phyloP scores from a whole-genome alignment of 1,140 invertebrate genomes.

The Myzus persicae region DNA sequence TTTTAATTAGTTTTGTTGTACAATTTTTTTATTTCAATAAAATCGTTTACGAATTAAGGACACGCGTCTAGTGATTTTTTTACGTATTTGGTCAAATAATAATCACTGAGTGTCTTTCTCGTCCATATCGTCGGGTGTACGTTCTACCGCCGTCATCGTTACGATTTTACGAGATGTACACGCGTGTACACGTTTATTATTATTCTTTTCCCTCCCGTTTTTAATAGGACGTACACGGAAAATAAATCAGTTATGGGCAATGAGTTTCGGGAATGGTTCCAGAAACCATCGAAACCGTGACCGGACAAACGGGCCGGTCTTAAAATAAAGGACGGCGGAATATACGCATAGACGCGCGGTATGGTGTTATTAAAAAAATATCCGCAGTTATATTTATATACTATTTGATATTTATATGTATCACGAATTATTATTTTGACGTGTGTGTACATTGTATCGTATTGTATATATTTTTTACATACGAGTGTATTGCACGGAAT shows the following conservation, averaged over 20 bases:
- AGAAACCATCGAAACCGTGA: constrained; percentile 51
- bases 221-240: constrained; percentile 56
- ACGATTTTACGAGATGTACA: background rate
- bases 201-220: background rate
- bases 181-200: constrained; percentile 10
- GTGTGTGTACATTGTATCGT: too few relatives aligned
- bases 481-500: background rate
- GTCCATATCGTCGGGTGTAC: background rate
- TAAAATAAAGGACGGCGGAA: constrained; percentile 52
- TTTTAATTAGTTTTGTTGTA: background rate
- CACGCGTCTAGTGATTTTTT: background rate
- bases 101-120: background rate
- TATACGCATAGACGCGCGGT: background rate
- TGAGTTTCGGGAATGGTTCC: constrained; percentile 57
- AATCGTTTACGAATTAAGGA: background rate
- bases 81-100: background rate
- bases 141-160: background rate
- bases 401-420: background rate
- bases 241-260: constrained; percentile 58
- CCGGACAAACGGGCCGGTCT: constrained; percentile 48
- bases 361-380: constrained; percentile 52
- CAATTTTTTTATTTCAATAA: background rate
- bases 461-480: background rate
- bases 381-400: constrained; percentile 29
- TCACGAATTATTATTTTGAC: background rate